Evolutionary conservation across 2,113 vertebrate genomes (phyloP).

Genomic region (Motacilla tschutschensis): DNA sequence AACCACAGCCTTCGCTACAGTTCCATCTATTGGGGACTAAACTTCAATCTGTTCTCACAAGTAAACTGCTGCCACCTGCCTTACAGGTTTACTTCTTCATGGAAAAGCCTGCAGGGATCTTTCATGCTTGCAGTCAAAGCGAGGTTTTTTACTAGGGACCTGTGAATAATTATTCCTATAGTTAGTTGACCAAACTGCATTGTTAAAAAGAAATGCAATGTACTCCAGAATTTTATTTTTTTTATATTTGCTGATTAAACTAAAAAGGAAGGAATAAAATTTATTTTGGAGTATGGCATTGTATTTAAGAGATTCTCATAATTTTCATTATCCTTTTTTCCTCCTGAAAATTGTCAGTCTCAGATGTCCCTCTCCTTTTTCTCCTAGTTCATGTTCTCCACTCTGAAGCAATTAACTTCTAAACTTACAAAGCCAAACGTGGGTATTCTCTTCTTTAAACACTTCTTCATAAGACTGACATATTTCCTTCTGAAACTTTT

Average conservation of each 20-base stretch:
- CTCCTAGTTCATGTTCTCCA: background rate
- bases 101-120: background rate
- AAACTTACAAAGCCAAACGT: background rate
- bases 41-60: background rate
- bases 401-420: background rate
- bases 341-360: background rate
- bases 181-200: background rate
- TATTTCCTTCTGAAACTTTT: background rate
- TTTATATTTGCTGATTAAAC: background rate
- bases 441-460: background rate
- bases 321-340: background rate
- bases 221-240: background rate
- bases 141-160: background rate
- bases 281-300: background rate
- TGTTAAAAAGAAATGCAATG: background rate
- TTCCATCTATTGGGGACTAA: background rate
- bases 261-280: background rate
- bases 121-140: background rate
- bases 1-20: background rate
- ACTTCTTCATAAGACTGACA: background rate
- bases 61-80: background rate
- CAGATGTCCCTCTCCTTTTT: background rate
- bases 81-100: background rate
- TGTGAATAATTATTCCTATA: background rate
- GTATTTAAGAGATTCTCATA: background rate